Conservation (phyloP, 1,140 invertebrate genomes). For the Drosophila mayri region DNA sequence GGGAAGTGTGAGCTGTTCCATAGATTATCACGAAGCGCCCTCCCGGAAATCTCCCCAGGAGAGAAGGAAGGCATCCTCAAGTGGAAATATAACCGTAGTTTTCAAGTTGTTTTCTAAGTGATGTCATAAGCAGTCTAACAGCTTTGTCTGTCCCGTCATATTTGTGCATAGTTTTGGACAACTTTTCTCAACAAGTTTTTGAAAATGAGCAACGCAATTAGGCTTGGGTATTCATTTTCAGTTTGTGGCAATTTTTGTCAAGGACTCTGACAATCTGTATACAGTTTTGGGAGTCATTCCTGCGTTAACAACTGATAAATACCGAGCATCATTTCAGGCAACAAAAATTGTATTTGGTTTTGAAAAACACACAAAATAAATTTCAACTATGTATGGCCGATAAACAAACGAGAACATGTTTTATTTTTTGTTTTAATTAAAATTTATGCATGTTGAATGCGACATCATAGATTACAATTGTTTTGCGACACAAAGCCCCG, state of each 20-base stretch:
- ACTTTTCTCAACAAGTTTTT: constrained; percentile 36
- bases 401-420: constrained; percentile 21
- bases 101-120: constrained; percentile 27
- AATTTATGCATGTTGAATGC: constrained; percentile 74
- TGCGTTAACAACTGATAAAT: constrained; percentile 47
- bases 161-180: constrained; percentile 50
- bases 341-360: constrained; percentile 22
- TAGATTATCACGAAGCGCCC: background rate
- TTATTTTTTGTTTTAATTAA: constrained; percentile 68
- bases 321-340: background rate
- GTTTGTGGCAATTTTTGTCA: constrained; percentile 4
- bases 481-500: constrained; percentile 11
- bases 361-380: constrained; percentile 42
- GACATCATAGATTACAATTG: constrained; percentile 65
- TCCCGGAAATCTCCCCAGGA: background rate
- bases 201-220: constrained; percentile 13
- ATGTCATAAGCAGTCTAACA: constrained; percentile 59
- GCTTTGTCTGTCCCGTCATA: constrained; percentile 38
- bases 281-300: constrained; percentile 16
- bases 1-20: constrained; percentile 11
- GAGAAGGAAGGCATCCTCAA: constrained; percentile 33
- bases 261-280: background rate
- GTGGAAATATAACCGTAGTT: constrained; percentile 44
- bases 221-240: constrained; percentile 5
- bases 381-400: constrained; percentile 33